Conservation (phyloP, 2,113 vertebrate species). For the Sclerurus mexicanus region DNA sequence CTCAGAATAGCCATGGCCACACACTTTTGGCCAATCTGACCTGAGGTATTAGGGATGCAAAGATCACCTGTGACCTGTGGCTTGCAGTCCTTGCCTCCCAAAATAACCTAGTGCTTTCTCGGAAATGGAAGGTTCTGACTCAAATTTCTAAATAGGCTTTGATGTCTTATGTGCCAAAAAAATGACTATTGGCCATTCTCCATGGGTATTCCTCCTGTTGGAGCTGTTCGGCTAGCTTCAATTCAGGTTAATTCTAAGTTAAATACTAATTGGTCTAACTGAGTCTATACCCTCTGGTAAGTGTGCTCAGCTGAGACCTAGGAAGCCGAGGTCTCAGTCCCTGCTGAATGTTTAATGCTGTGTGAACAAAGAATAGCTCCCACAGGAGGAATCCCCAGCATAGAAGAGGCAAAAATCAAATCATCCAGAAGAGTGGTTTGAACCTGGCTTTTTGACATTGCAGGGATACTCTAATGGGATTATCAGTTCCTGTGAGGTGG, state of each 20-base stretch:
- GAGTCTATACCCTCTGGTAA: neutral
- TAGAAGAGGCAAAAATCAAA: constrained; percentile 23
- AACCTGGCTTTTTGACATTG: constrained; percentile 18
- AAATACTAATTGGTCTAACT: neutral
- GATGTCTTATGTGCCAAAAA: neutral
- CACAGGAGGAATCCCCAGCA: constrained; percentile 21
- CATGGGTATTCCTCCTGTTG: neutral
- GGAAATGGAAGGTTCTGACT: neutral
- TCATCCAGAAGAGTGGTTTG: constrained; percentile 35
- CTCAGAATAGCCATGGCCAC: neutral
- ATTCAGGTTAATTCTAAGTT: neutral
- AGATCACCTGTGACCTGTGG: neutral
- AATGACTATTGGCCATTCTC: neutral
- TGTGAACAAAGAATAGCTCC: constrained; percentile 12
- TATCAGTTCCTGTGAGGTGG: constrained; percentile 17
- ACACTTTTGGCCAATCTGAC: neutral
- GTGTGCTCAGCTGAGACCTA: neutral
- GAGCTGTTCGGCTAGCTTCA: fast-evolving
- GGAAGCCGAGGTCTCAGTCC: constrained; percentile 11
- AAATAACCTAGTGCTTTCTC: neutral
- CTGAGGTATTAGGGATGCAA: neutral
- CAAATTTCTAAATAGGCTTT: neutral
- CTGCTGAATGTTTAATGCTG: constrained; percentile 49
- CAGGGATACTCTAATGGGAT: constrained; percentile 29
- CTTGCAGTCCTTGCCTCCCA: neutral